Evolutionary conservation across 2,888 invertebrate genomes (phyloP).

Genomic region (Drosophila lutescens): DNA sequence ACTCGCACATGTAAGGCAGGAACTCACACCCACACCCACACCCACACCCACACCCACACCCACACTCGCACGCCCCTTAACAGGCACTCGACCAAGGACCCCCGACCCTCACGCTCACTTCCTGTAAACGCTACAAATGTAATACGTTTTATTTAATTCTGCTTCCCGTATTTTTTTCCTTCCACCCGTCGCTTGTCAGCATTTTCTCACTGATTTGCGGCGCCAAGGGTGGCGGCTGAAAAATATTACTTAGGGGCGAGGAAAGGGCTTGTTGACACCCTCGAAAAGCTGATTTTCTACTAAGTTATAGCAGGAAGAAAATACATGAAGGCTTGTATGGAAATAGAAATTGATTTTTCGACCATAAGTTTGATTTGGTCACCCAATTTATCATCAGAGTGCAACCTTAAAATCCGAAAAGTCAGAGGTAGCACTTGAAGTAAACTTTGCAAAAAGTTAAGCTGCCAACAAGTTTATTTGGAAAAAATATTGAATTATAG

Average conservation of each 20-base stretch:
- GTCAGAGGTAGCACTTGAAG: constrained; percentile 17
- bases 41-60: constrained; percentile 18
- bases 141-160: constrained; percentile 79
- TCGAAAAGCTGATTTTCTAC: background rate
- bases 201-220: constrained; percentile 72
- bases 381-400: background rate
- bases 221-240: constrained; percentile 57
- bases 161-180: constrained; percentile 45
- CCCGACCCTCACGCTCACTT: constrained; percentile 39
- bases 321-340: too few species aligned
- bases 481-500: constrained; percentile 77
- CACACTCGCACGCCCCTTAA: constrained; percentile 37
- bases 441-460: constrained; percentile 68
- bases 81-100: constrained; percentile 35
- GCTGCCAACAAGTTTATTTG: constrained; percentile 80
- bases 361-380: background rate
- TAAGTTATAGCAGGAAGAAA: too few species aligned
- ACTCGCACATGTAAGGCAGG: constrained; percentile 21
- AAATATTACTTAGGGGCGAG: constrained; percentile 50
- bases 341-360: too few species aligned
- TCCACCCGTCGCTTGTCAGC: constrained; percentile 67
- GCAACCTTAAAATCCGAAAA: background rate
- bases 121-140: constrained; percentile 68
- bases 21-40: constrained; percentile 22
- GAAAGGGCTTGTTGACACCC: constrained; percentile 32